These are phyloP conservation scores for Chlamydotis undulata DNA, from an alignment of 2,113 vertebrate genomes.

Conservation along the genomic window DNA sequence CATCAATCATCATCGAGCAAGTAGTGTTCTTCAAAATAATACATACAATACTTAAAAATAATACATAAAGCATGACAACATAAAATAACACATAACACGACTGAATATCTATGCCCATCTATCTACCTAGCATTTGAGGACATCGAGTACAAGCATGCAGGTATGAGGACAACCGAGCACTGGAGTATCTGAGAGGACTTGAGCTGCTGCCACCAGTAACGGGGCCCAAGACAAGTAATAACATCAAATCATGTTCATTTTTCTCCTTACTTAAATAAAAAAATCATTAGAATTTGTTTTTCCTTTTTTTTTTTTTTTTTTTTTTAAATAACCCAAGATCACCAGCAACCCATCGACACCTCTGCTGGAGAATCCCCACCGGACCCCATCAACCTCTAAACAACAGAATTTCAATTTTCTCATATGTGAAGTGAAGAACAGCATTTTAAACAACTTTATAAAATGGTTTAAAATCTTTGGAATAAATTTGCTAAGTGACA, in stretches of 20 bases:
- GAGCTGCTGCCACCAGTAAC: not conserved
- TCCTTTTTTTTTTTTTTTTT: not conserved
- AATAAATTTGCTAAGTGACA: not conserved
- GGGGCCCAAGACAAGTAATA: not conserved
- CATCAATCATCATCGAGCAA: not conserved
- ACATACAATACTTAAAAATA: not conserved
- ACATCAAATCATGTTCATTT: not conserved
- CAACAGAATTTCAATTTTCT: not conserved
- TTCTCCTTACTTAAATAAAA: not conserved
- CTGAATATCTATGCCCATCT: not conserved
- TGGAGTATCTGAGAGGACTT: not conserved
- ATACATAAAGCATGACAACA: not conserved
- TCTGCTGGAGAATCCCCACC: not conserved
- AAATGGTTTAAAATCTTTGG: not conserved
- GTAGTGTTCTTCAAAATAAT: not conserved
- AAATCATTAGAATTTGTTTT: not conserved
- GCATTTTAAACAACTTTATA: conserved; percentile 6
- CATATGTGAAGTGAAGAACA: not conserved
- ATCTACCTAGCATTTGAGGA: not conserved
- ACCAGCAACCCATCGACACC: not conserved
- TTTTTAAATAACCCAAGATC: not conserved
- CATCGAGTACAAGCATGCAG: not conserved
- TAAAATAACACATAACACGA: not conserved
- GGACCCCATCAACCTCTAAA: not conserved
- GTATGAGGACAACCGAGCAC: not conserved